A percentile compares a stretch with the other conserved stretches of the same genome.
Evolutionary conservation across 2,113 vertebrate species (phyloP).

Genomic region (Chrysemys picta): DNA sequence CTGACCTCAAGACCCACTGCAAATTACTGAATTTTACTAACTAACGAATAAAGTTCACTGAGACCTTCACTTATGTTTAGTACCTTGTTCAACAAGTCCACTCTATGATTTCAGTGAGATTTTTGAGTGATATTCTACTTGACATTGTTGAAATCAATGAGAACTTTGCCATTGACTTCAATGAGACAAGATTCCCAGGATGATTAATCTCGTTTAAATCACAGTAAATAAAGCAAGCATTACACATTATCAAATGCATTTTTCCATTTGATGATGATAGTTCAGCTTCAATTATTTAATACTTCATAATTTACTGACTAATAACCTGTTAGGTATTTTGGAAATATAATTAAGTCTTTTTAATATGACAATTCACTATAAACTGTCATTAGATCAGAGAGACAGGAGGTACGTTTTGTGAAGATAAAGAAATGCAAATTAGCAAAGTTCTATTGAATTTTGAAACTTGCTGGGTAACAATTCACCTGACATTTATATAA

Average conservation of each 20-base stretch:
- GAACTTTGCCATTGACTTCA: background rate
- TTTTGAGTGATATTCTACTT: background rate
- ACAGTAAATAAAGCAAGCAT: background rate
- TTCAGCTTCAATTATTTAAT: background rate
- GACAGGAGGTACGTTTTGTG: background rate
- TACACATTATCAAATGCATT: background rate
- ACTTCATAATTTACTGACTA: background rate
- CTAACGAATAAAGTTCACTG: background rate
- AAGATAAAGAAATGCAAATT: background rate
- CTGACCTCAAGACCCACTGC: background rate
- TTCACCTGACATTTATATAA: background rate
- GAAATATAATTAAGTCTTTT: background rate
- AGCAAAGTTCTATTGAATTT: background rate
- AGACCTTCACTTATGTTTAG: background rate
- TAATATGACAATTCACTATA: background rate
- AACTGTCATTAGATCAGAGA: background rate
- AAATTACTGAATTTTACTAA: background rate
- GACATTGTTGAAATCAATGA: background rate
- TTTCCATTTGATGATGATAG: background rate
- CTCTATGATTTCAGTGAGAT: background rate
- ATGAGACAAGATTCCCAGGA: background rate
- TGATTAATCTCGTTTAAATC: background rate
- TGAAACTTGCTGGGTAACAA: background rate
- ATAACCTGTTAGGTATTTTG: background rate
- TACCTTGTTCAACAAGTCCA: background rate